Percentiles rank a stretch among this genome's conserved stretches.
Evolutionary conservation across 2,888 invertebrate species (phyloP).

Genomic region (Chrysomela aeneicollis): DNA sequence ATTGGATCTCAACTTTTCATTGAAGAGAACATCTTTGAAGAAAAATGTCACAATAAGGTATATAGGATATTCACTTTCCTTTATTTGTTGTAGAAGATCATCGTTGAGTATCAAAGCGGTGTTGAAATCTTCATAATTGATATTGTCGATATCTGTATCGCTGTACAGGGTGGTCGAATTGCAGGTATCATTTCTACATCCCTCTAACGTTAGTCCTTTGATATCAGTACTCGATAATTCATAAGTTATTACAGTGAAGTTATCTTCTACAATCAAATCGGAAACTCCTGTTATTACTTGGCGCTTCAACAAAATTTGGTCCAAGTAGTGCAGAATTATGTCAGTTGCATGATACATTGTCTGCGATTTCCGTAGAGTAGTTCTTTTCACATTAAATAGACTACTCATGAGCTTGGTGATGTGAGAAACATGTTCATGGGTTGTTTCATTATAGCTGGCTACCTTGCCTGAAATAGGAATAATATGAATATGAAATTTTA

Average conservation of each 20-base stretch:
- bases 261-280: neutral
- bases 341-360: constrained; percentile 41
- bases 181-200: constrained; percentile 52
- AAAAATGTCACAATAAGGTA: constrained; percentile 41
- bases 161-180: constrained; percentile 50
- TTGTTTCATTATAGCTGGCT: constrained; percentile 7
- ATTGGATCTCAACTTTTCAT: constrained; percentile 33
- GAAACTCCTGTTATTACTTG: constrained; percentile 36
- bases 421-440: constrained; percentile 53
- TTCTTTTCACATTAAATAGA: constrained; percentile 40
- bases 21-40: constrained; percentile 45
- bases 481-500: too few relatives aligned
- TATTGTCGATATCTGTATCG: constrained; percentile 23
- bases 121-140: constrained; percentile 24
- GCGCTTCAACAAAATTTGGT: constrained; percentile 51
- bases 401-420: constrained; percentile 65
- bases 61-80: constrained; percentile 21
- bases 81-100: constrained; percentile 39
- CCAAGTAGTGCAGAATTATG: constrained; percentile 38
- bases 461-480: constrained; percentile 14
- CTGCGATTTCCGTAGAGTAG: constrained; percentile 42
- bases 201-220: constrained; percentile 10
- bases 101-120: constrained; percentile 43
- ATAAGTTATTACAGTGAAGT: constrained; percentile 18
- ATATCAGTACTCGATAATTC: constrained; percentile 2